Percentiles rank a stretch among this genome's conserved stretches.
Conservation (phyloP, 2,888 invertebrate genomes). For the Protonemura montana region DNA sequence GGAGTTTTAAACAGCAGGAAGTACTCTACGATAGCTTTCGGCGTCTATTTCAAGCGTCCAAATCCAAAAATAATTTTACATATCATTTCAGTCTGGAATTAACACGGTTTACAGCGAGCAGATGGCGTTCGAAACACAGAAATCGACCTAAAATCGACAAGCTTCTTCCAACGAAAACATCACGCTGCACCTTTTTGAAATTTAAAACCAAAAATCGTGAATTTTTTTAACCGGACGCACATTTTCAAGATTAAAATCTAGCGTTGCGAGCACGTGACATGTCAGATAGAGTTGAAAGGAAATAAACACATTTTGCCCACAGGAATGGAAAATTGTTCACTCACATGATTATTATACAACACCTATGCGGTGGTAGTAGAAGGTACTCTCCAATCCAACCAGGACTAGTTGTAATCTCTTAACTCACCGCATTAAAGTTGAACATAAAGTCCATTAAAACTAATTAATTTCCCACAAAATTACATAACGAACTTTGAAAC, state of each 20-base stretch:
- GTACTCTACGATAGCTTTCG: constrained; percentile 20
- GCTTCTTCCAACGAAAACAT: background rate
- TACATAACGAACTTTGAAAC: background rate
- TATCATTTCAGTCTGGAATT: constrained; percentile 28
- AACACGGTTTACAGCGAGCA: background rate
- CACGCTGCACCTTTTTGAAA: background rate
- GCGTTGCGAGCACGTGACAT: background rate
- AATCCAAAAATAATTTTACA: constrained; percentile 39
- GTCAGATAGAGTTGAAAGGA: background rate
- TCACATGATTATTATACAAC: background rate
- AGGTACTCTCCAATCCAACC: background rate
- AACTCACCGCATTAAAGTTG: background rate
- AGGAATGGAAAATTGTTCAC: background rate
- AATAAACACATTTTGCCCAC: background rate
- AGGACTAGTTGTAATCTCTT: background rate
- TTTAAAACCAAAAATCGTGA: background rate
- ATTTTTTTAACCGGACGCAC: background rate
- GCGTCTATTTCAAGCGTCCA: constrained; percentile 29
- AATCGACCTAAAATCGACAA: background rate
- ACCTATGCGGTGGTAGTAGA: background rate
- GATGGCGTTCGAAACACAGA: background rate
- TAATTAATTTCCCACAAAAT: background rate
- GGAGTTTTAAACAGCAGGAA: background rate
- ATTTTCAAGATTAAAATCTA: background rate
- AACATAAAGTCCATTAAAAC: background rate